Evolutionary conservation across 2,113 vertebrate genomes (phyloP), one percentile per base, ranked within the genome.

Genomic region (Syngnathus floridae): DNA sequence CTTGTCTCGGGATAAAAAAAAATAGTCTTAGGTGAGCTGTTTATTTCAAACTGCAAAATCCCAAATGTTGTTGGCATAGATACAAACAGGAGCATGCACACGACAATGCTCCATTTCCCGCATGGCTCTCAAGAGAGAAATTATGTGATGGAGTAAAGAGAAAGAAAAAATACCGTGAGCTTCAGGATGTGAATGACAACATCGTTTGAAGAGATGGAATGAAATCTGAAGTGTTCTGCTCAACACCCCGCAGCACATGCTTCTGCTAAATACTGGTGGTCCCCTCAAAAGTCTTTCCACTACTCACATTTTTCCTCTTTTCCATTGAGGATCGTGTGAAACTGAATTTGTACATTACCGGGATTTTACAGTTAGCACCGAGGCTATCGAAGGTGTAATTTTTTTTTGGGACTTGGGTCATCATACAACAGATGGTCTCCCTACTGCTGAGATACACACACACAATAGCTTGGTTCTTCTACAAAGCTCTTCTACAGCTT

Each of bases 361-460:
- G 11, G 75, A 65, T 73, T 70, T 72, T 56, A 63, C 38, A 70
- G 55, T 31, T 43, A 36, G 64, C 62, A 66, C 60, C 1, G 1
- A 57, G 4, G 26, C 56, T 4, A 37, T 17, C 35, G 22, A 59
- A 40, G 65, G 67, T 51, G 51, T 64, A 41, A 74, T 55, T 14
- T 31, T 74, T 84, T 13, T 62, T 75, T 84, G 84, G 82, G 81
- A 85, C 57, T 43, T 54, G 66, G 78, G 62, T 60, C 65, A 72
- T 59, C 65, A 71, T 54, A 62, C 84, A 31, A 86, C 89, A 91
- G 90, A 91, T 91, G 90, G 90, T 80, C 67, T 84, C 88, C 56
- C 85, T 71, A 77, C 84, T 84, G 88, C 81, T 36, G 35, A 26
- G 37, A 40, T 9, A n/a, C 57, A 40, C 58, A 41, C 36, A n/a